Base-by-base conservation (phyloP, 64 coral and sea anemone species). In the Montipora sp. region DNA sequence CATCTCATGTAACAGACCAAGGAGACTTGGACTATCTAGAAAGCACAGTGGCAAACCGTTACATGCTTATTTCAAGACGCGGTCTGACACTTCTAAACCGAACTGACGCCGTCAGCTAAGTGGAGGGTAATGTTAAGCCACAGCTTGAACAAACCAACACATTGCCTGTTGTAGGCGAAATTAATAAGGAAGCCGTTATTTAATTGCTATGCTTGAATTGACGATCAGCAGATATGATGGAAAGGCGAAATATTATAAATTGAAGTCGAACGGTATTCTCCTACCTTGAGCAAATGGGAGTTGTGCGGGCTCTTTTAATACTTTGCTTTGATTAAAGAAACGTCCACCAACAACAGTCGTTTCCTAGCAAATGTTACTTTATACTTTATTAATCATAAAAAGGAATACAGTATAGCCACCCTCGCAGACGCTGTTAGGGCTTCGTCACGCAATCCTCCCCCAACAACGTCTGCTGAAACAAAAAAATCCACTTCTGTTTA, bases 21-120 rank as follows among this genome's bases (percentile, higher is more conserved):
- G 87, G 16, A 91, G 93, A 69, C 74, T 91, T 75, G 93, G 93
- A 58, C 51, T 95, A 43, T 91, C 93, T 21, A 87, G 89, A 95
- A 95, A 48, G 55, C 47, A 50, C 23, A 51, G 77, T 3, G 10
- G 23, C 13, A 85, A 94, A 53, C 50, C 72, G 22, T 50, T 90
- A 51, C 93, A 94, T 49, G 87, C 93, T 10, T 86, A 85, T 8
- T 75, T 80, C 21, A 55, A 75, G 11, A 87, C 51, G 16, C 10
- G 19, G 57, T 63, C 53, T 6, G 53, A 16, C 55, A 44, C 49
- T 9, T 15, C 8, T 55, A 51, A 65, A 81, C 48, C 16, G 7
- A 51, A 51, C 57, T 10, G 69, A 75, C 5, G 10, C 66, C 7
- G 3, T 16, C 4, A 8, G 53, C 14, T 21, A 71, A 71, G 21